A percentile compares a stretch with the other conserved stretches of the same genome.
These are phyloP conservation scores for Heteromyza rotundicornis DNA, from an alignment of 2,888 invertebrate species.

Conservation along the genomic window DNA sequence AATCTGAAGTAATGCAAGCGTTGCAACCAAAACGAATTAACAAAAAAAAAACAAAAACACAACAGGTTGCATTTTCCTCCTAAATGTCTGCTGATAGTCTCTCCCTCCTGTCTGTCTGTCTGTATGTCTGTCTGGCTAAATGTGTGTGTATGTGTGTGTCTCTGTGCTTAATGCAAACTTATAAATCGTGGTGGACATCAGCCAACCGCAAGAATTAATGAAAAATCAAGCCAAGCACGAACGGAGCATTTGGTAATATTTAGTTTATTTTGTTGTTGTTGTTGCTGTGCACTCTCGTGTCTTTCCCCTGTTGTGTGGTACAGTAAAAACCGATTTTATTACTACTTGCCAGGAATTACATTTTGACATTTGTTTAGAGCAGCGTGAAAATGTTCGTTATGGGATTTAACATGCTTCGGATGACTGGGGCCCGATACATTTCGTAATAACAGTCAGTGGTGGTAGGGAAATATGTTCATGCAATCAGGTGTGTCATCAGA, in stretches of 20 bases:
- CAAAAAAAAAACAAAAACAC: too few relatives aligned
- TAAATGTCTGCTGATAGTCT: background rate
- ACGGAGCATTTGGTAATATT: constrained; percentile 13
- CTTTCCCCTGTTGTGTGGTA: too few relatives aligned
- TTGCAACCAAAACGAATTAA: too few relatives aligned
- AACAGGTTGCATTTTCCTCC: background rate
- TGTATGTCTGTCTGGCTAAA: background rate
- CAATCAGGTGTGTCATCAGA: background rate
- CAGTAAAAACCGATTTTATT: too few relatives aligned
- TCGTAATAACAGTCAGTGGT: too few relatives aligned
- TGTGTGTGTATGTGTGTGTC: constrained; percentile 4
- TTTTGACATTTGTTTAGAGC: too few relatives aligned
- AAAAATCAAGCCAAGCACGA: constrained; percentile 50
- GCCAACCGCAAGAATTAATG: constrained; percentile 37
- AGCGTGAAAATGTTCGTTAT: too few relatives aligned
- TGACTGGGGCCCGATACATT: too few relatives aligned
- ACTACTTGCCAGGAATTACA: too few relatives aligned
- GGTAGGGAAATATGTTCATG: background rate
- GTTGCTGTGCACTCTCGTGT: too few relatives aligned
- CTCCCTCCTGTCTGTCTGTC: background rate
- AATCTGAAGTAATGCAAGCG: background rate
- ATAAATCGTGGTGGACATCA: constrained; percentile 12
- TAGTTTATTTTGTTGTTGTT: background rate
- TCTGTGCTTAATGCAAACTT: background rate
- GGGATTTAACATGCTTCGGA: too few relatives aligned